Evolutionary conservation across 2,888 invertebrate species (phyloP).

Genomic region (Parnassius mnemosyne): DNA sequence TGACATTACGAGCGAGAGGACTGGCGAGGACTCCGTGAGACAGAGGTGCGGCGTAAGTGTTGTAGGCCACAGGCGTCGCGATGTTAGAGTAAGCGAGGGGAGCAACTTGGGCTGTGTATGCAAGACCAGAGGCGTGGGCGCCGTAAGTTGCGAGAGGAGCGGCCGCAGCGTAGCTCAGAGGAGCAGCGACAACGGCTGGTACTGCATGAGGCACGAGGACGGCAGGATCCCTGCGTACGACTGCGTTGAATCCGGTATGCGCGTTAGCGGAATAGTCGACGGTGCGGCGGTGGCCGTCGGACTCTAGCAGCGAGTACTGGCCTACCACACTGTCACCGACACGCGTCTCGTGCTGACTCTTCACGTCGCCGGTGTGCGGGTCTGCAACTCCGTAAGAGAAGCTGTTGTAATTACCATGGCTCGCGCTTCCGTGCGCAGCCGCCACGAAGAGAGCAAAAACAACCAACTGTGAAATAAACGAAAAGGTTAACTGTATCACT

Average conservation of each 20-base stretch:
- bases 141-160: constrained; percentile 39
- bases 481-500: no score
- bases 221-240: constrained; percentile 75
- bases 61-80: constrained; percentile 35
- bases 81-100: constrained; percentile 34
- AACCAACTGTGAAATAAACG: constrained; percentile 44
- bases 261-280: constrained; percentile 82
- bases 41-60: constrained; percentile 36
- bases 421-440: constrained; percentile 32
- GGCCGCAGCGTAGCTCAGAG: constrained; percentile 20
- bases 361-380: constrained; percentile 72
- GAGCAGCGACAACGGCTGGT: constrained; percentile 33
- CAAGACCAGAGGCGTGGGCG: constrained; percentile 35
- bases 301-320: constrained; percentile 75
- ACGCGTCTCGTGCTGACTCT: constrained; percentile 81
- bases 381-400: constrained; percentile 73
- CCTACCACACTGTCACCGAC: constrained; percentile 82
- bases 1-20: no score
- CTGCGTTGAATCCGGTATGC: constrained; percentile 79
- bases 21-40: neutral
- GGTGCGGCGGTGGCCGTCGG: constrained; percentile 83
- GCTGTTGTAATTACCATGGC: constrained; percentile 65
- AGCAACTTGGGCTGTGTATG: constrained; percentile 29
- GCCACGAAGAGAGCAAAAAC: constrained; percentile 31
- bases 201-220: constrained; percentile 45